Evolutionary conservation across 2,888 invertebrate species (phyloP).

Genomic region (Trichopria drosophilae): DNA sequence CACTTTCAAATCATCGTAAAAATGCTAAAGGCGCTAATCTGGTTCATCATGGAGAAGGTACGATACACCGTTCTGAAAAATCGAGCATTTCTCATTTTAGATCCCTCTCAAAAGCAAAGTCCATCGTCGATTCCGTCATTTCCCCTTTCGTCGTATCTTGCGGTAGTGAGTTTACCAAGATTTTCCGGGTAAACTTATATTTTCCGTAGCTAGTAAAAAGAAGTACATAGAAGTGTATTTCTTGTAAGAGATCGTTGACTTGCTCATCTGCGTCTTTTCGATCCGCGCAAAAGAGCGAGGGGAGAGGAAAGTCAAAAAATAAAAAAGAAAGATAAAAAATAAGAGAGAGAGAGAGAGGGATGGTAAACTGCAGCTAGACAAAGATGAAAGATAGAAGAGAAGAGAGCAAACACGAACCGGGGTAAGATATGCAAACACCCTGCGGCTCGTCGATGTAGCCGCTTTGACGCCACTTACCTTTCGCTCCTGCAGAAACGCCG

Average conservation of each 20-base stretch:
- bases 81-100: too few relatives aligned
- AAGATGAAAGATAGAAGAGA: constrained; percentile 8
- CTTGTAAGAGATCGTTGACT: not conserved
- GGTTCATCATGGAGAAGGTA: too few relatives aligned
- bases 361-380: not conserved
- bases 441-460: constrained; percentile 30
- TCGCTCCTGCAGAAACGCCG: constrained; percentile 24
- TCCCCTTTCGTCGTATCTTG: not conserved
- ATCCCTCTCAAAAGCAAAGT: too few relatives aligned
- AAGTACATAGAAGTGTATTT: not conserved
- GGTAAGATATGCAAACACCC: constrained; percentile 43
- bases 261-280: constrained; percentile 7
- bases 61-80: too few relatives aligned
- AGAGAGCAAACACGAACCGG: constrained; percentile 38
- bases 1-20: too few relatives aligned
- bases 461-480: constrained; percentile 39
- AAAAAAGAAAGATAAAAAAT: constrained; percentile 4
- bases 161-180: constrained; percentile 3
- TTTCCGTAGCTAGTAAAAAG: not conserved
- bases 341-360: not conserved
- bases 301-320: too few relatives aligned
- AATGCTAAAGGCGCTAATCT: too few relatives aligned
- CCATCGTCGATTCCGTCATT: too few relatives aligned
- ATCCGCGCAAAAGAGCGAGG: not conserved
- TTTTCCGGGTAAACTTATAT: not conserved